phyloP scores from a whole-genome alignment of 2,113 vertebrate genomes.

The Salvelinus namaycush region DNA sequence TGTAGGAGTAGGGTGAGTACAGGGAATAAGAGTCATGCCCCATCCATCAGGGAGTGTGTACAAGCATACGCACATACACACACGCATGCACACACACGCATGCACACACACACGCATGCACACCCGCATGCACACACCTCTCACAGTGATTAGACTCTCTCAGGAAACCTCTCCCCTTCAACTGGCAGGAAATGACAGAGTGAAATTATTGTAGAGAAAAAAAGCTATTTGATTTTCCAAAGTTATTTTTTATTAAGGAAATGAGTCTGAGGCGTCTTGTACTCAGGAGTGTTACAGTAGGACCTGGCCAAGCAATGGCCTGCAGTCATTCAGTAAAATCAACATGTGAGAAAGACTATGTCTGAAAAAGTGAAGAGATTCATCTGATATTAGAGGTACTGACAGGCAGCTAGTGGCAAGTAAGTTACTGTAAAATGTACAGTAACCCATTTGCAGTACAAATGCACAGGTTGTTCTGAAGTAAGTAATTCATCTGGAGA shows the following conservation, averaged over 20 bases:
- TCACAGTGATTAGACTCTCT: slow-evolving; percentile 33
- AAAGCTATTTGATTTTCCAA: slow-evolving; percentile 16
- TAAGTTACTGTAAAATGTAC: too few relatives aligned
- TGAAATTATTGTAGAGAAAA: slow-evolving; percentile 18
- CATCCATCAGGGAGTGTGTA: slow-evolving; percentile 40
- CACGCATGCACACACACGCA: too few relatives aligned
- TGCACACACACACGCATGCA: too few relatives aligned
- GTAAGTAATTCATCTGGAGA: too few relatives aligned
- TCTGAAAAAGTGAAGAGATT: neutral
- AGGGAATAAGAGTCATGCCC: slow-evolving; percentile 22
- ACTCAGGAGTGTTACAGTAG: slow-evolving; percentile 1
- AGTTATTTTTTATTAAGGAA: slow-evolving; percentile 28
- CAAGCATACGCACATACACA: too few relatives aligned
- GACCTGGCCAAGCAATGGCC: neutral
- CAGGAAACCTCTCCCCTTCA: slow-evolving; percentile 28
- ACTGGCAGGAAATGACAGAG: slow-evolving; percentile 8
- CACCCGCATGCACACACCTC: too few relatives aligned
- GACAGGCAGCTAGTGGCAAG: too few relatives aligned
- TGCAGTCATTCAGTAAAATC: neutral
- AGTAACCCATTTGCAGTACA: neutral
- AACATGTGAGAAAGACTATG: slow-evolving; percentile 1
- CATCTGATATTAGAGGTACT: neutral
- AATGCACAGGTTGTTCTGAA: neutral
- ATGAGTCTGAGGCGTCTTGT: slow-evolving; percentile 5
- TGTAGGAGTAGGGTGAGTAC: slow-evolving; percentile 29